phyloP scores from a whole-genome alignment of 2,888 invertebrate species.

The Mechanitis messenoides region DNA sequence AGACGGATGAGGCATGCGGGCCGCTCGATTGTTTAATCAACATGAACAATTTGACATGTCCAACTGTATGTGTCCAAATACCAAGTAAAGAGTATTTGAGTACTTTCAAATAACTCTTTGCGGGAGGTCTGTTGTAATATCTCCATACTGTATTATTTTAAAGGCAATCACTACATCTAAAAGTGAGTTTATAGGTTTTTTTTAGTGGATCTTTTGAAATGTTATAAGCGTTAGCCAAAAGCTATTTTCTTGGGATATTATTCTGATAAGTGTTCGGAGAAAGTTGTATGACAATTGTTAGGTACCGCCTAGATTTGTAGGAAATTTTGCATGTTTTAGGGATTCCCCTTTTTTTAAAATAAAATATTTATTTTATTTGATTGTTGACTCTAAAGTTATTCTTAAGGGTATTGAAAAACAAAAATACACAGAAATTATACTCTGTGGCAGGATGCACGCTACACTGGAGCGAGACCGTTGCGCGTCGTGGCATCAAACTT shows the following conservation, averaged over 20 bases:
- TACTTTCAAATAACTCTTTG: constrained; percentile 24
- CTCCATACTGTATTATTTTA: constrained; percentile 13
- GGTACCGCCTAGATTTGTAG: no score
- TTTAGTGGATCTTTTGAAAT: no score
- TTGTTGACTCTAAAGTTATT: no score
- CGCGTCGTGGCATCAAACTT: constrained; percentile 60
- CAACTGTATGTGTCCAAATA: constrained; percentile 45
- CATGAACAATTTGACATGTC: constrained; percentile 55
- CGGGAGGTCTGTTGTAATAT: constrained; percentile 38
- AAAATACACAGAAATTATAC: constrained; percentile 57
- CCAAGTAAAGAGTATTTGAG: constrained; percentile 37
- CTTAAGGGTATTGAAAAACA: constrained; percentile 30
- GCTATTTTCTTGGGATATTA: no score
- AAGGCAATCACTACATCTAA: constrained; percentile 8
- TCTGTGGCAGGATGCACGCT: constrained; percentile 70
- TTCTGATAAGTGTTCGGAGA: no score
- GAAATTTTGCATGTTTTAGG: no score
- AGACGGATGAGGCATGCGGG: constrained; percentile 65
- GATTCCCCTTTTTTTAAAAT: no score
- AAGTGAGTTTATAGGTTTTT: no score
- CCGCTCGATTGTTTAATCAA: constrained; percentile 62
- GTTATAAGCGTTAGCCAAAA: no score
- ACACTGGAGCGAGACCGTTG: constrained; percentile 74
- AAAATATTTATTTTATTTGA: no score
- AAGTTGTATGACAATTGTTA: no score